Evolutionary conservation across 30 jellyfish, hydroid and myxozoan genomes (phyloP), one percentile per base, ranked within the genome.

Genomic region (Mastigias papua): DNA sequence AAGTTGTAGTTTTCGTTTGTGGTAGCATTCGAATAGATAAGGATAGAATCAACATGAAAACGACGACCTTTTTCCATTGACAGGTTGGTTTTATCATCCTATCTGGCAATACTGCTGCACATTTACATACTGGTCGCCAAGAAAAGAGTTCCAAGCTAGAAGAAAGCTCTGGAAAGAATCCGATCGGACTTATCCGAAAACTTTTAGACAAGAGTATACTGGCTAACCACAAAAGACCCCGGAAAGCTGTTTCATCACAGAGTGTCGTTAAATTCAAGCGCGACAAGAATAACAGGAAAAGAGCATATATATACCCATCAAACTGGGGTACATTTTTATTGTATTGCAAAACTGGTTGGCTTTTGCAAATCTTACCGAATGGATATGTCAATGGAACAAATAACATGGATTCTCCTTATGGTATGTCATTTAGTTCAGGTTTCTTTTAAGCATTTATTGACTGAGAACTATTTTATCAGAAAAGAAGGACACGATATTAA

Each of bases 341-440:
- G 35, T 76, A 81, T 65, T 65, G 97, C 82, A 48, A 66, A 69
- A 90, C 90, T 13, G 97, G 97, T 1, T 90, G 86, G 86, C 65
- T 81, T 64, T 78, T 90, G 42, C 90, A 90, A 51, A 68, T 90
- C 5, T 29, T 65, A 60, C 90, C 94, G 1, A 60, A 72, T 51
- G 97, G 97, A 1, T 69, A 23, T 6, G 97, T 90, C 72, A 76
- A 75, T 48, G 97, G 97, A 37, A 81, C 97, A 10, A 75, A 34
- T 20, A 35, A 90, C 48, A 48, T 54, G 37, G 48, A 75, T 22
- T 66, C 84, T 4, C 57, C 58, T 6, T 26, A 82, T 49, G 92
- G 92, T 82, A 82, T 6, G 78, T 37, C 20, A 4, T 34, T 22
- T 15, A n/a, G n/a, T n/a, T n/a, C n/a, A n/a, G n/a, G n/a, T n/a